These are phyloP conservation scores for Pseudanteris insignis DNA, from an alignment of 2,888 invertebrate genomes.

Conservation along the genomic window DNA sequence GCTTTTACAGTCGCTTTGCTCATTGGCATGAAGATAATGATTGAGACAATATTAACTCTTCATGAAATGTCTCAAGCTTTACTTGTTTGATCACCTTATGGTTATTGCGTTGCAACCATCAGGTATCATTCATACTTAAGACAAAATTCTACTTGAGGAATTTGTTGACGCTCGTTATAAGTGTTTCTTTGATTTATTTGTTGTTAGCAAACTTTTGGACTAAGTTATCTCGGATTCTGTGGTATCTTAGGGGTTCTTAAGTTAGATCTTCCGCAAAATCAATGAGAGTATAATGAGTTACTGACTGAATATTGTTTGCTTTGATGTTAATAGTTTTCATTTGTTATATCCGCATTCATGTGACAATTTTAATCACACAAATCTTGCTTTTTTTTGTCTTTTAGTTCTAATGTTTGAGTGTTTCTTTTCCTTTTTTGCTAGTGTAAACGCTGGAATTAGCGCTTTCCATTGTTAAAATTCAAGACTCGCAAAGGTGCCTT, in stretches of 20 bases:
- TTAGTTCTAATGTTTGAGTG: slow-evolving; percentile 51
- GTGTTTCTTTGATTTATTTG: slow-evolving; percentile 45
- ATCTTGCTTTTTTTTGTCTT: slow-evolving; percentile 47
- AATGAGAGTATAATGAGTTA: slow-evolving; percentile 12
- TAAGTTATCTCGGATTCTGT: slow-evolving; percentile 4
- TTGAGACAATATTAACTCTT: no score
- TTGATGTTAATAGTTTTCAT: slow-evolving; percentile 15
- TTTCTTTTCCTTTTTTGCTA: slow-evolving; percentile 43
- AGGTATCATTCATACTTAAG: slow-evolving; percentile 9
- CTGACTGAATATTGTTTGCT: neutral
- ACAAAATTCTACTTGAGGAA: slow-evolving; percentile 46
- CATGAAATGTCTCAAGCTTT: no score
- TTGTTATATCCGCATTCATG: no score
- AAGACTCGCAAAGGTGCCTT: slow-evolving; percentile 89
- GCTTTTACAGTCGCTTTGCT: slow-evolving; percentile 28
- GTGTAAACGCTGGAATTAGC: slow-evolving; percentile 68
- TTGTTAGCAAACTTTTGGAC: slow-evolving; percentile 41
- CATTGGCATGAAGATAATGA: no score
- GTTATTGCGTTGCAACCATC: no score
- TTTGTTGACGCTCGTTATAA: slow-evolving; percentile 49
- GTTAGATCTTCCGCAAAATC: slow-evolving; percentile 46
- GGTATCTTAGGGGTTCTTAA: neutral
- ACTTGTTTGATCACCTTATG: no score
- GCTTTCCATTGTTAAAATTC: slow-evolving; percentile 90
- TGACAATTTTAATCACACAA: no score